Base-by-base conservation (phyloP, 2,113 vertebrate species). In the Myrmecophaga tridactyla region DNA sequence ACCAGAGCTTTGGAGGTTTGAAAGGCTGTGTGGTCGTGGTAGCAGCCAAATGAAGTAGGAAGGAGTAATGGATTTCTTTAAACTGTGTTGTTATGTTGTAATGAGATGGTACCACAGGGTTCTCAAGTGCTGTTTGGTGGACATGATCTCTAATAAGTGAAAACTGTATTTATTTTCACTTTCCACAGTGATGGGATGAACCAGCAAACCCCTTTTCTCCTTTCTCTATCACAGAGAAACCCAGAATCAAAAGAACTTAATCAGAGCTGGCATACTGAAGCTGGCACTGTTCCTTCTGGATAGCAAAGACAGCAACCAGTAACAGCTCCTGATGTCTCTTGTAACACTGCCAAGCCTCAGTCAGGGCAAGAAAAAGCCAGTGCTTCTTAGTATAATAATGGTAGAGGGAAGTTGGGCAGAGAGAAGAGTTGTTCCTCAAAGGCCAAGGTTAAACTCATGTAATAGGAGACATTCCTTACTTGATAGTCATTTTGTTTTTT, bases 211-310 rank as follows among this genome's bases (percentile, higher is more conserved):
- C 62, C 41, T 39, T 90, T 36, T 41, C 53, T 90, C 85, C 25
- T 90, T 82, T 56, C 62, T 72, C 82, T 78, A 76, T 89, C 90
- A 78, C 51, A 95, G 93, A 86, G 89, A 95, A 96, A 75, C 91
- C 94, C 94, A 78, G 58, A 95, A 82, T 97, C 77, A 88, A 96
- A 96, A 96, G 94, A 96, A 88, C 90, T 90, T 95, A 92, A 96
- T 95, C 92, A 95, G 89, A 96, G 90, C 78, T 97, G 97, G 96
- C 96, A 96, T 77, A 77, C 95, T 46, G 43, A 86, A 8, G 72
- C 43, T 97, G 96, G 96, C 96, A 39, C 6, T 7, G 1, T 46
- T 96, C 88, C 86, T 94, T 69, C 94, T 96, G 96, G 88, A 84
- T 76, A 62, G 97, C 88, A 69, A 89, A 96, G 95, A 95, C 85